Base-by-base conservation (phyloP, 2,888 invertebrate genomes). In the Agrochola macilenta region DNA sequence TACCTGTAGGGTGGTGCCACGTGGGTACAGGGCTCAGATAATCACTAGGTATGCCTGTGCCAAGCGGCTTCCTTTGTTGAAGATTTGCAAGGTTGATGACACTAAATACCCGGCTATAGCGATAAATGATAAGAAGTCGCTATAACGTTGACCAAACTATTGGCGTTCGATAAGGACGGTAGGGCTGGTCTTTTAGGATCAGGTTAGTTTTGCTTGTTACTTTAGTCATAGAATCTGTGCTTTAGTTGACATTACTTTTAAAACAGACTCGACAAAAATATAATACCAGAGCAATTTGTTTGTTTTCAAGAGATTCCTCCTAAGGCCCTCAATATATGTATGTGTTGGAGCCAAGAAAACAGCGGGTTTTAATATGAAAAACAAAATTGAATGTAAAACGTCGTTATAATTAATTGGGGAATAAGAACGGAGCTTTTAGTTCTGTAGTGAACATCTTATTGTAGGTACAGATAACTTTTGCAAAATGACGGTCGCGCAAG, bases 271-370 rank as follows among this genome's bases (percentile, higher is more conserved):
- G n/a, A 54, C 39, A 43, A 65, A 43, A 65, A 72, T 61, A 52
- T 60, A 85, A 81, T 82, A 75, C 46, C 66, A 39, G 54, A 49
- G 49, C 49, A 73, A 81, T 65, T 78, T 81, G 84, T 86, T 83
- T 86, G 83, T 74, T 84, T 82, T 81, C 69, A 73, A 70, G 78
- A 86, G 80, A 74, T 74, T 75, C 66, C 64, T 65, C 54, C 54
- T 64, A 54, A 69, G 57, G 23, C 49, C 69, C 64, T 74, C 65
- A 69, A 75, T 74, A 81, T 86, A 69, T 52, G n/a, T 43, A 23
- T 74, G 26, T 23, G 20, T 68, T 76, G 71, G 52, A 65, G 82
- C 81, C 65, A 65, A 26, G 64, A 81, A 77, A 81, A 30, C 23
- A 35, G 76, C 73, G 66, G 30, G 1, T 39, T 46, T 14, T 12